Base-by-base conservation (phyloP, 53 echinoderm and acorn worm genomes). In the Arbacia lixula region DNA sequence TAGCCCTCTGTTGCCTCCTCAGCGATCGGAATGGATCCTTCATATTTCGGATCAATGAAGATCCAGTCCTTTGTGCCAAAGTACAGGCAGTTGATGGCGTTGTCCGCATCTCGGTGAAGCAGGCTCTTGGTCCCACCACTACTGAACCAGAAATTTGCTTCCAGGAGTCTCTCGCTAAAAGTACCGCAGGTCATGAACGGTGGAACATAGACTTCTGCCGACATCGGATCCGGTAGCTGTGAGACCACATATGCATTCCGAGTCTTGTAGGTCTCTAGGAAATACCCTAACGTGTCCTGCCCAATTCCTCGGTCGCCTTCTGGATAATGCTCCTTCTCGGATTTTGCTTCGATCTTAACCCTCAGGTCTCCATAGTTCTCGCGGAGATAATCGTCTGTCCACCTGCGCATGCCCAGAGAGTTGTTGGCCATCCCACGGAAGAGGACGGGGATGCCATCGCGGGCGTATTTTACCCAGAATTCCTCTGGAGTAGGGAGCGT, bases 41-140 rank as follows among this genome's bases (percentile, higher is more conserved):
- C 97, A 66, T 90, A 88, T 19, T 85, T 64, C 3, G 89, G 91
- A 41, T 92, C 83, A 24, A 97, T 91, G 54, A 97, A 81, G 27
- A 94, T 87, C 97, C 97, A 97, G 62, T 92, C 89, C 63, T 97
- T 97, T 30, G 94, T 91, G 22, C 97, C 97, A 39, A 86, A 92
- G 33, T 81, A 85, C 37, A 97, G 90, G 66, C 97, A 97, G 53
- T 97, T 97, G 76, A 94, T 85, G 27, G 97, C 93, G 43, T 97
- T 92, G 66, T 94, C 94, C 9, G 97, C 94, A 75, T 97, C 97
- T 27, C 88, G 51, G 54, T 97, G 97, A 14, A 97, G 79, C 0
- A 92, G 69, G 52, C 97, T 97, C 66, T 92, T 91, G 17, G 94
- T 97, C 51, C 93, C 93, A 2, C 93, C 92, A 5, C 87, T 87